These are phyloP conservation scores for Lagothrix lagotricha DNA, from an alignment of 2,797 vertebrate genomes.

Conservation along the genomic window DNA sequence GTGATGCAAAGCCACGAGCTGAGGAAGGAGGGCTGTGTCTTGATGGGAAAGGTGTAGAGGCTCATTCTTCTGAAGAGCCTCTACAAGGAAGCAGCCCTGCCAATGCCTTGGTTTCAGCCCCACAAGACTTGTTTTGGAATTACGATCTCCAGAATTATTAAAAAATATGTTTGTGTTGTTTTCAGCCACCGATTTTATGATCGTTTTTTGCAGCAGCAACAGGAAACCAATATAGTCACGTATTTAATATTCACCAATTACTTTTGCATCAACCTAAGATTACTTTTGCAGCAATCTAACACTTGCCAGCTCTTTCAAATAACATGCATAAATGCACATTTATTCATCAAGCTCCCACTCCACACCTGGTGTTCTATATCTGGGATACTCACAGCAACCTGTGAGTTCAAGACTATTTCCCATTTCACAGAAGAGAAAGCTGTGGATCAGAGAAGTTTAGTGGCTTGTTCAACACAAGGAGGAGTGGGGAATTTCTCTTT, in stretches of 20 bases:
- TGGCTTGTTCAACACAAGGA: background rate
- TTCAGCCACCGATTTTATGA: background rate
- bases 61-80: background rate
- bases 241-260: no score
- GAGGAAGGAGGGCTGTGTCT: background rate
- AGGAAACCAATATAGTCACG: background rate
- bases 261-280: no score
- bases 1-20: fast-evolving
- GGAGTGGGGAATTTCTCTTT: background rate
- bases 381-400: background rate
- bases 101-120: background rate
- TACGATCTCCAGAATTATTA: background rate
- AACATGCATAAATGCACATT: background rate
- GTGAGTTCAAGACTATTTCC: background rate
- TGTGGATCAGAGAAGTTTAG: background rate
- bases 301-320: background rate
- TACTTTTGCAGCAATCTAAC: no score
- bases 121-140: background rate
- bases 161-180: background rate
- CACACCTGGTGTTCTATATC: background rate
- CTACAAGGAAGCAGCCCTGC: background rate
- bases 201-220: background rate
- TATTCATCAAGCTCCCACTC: background rate
- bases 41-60: no score
- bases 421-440: background rate